These are phyloP conservation scores for Listrodromus nycthemerus DNA, from an alignment of 2,888 invertebrate genomes.

Conservation along the genomic window DNA sequence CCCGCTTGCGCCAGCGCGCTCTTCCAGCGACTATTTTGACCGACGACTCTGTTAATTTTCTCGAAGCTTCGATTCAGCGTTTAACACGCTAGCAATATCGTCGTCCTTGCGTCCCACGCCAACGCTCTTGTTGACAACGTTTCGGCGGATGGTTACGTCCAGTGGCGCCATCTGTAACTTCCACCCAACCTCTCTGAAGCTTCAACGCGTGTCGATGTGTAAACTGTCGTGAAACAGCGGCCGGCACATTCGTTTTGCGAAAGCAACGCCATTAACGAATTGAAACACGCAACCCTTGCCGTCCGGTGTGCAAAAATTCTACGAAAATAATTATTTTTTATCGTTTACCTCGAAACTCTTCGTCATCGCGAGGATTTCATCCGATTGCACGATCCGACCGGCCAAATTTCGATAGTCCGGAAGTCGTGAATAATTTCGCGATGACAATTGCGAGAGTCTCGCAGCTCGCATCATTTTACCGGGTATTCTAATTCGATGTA, in stretches of 20 bases:
- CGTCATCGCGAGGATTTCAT: constrained; percentile 26
- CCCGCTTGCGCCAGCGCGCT: not conserved
- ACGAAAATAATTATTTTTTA: not conserved
- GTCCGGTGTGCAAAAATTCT: not conserved
- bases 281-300: not conserved
- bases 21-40: not conserved
- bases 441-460: not conserved
- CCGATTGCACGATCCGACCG: constrained; percentile 8
- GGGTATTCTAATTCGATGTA: constrained; percentile 67
- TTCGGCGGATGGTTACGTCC: not conserved
- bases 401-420: constrained; percentile 40
- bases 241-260: not conserved
- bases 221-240: not conserved
- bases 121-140: not conserved
- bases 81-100: not conserved
- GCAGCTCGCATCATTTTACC: constrained; percentile 21
- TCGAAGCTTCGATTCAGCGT: not conserved
- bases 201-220: too few species aligned
- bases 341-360: constrained; percentile 1
- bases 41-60: not conserved
- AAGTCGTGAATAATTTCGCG: constrained; percentile 30
- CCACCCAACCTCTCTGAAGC: not conserved
- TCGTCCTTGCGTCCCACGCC: not conserved
- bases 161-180: not conserved
- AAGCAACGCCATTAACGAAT: not conserved